Conservation (phyloP, 1,140 invertebrate genomes). For the Drosophila simulans region DNA sequence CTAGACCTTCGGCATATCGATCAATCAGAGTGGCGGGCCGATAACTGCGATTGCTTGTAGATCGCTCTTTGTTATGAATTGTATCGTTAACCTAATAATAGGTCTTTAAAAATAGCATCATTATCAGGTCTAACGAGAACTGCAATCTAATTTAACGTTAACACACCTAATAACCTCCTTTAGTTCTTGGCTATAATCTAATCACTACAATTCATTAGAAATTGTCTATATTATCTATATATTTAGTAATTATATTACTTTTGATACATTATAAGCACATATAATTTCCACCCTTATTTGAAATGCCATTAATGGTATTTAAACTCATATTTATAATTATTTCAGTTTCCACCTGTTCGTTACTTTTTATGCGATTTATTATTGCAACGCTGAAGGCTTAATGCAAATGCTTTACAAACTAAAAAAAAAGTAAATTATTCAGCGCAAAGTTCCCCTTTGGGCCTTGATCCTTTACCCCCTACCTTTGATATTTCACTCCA, state of each 20-base stretch:
- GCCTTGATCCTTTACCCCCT: constrained; percentile 9
- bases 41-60: constrained; percentile 6
- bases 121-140: neutral
- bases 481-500: constrained; percentile 10
- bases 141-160: too few species aligned
- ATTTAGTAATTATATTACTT: too few species aligned
- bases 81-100: neutral
- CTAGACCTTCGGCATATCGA: constrained; percentile 38
- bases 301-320: too few species aligned
- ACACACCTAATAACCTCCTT: too few species aligned
- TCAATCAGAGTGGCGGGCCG: constrained; percentile 21
- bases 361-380: neutral
- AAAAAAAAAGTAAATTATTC: neutral
- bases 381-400: neutral
- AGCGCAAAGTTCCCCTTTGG: neutral
- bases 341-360: neutral
- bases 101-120: neutral
- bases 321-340: too few species aligned
- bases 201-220: too few species aligned
- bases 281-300: too few species aligned
- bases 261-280: too few species aligned
- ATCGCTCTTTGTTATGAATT: neutral
- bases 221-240: too few species aligned
- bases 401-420: neutral
- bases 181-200: too few species aligned